Evolutionary conservation across 2,113 vertebrate genomes (phyloP), one percentile per base, ranked within the genome.

Genomic region (Onychorhynchus coronatus): DNA sequence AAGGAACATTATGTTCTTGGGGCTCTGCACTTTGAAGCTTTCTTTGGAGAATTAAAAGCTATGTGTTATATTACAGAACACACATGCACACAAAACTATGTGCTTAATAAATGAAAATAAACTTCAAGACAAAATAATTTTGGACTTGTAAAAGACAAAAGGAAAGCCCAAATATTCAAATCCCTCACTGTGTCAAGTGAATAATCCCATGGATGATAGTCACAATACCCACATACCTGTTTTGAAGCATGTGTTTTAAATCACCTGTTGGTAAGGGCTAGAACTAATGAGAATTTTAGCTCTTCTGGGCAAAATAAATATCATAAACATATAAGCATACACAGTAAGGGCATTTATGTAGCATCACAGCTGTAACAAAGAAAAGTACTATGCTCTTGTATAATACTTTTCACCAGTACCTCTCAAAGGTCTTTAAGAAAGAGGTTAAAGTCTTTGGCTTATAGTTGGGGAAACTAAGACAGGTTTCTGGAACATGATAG

Each of bases 51-150:
- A 33, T 76, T 67, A 67, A n/a, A 67, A 22, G 46, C 50, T 41
- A 8, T 8, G 30, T 47, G 23, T 24, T 85, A 14, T 31, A 20
- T 65, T 82, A 72, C 19, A 88, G 37, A 68, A 68, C 14, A 72
- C 12, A 65, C 6, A n/a, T 2, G 8, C 31, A 73, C 11, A 30
- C 2, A 31, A 42, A 76, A 41, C 7, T 8, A 35, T 13, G 33
- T 56, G 37, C 22, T 71, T 56, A 70, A 73, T 24, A 73, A 89
- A 70, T 47, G 31, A 80, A 94, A 92, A 71, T 58, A 90, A 85
- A 25, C 5, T 11, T 63, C 14, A 63, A 72, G 46, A 74, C 3
- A 76, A 88, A 83, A 55, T 52, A 63, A 39, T 83, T 83, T 73
- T 56, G 9, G 22, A 66, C 39, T 44, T 65, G 8, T 21, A 78